Evolutionary conservation across 2,888 invertebrate genomes (phyloP), one percentile per base, ranked within the genome.

Genomic region (Lasius fuliginosus): DNA sequence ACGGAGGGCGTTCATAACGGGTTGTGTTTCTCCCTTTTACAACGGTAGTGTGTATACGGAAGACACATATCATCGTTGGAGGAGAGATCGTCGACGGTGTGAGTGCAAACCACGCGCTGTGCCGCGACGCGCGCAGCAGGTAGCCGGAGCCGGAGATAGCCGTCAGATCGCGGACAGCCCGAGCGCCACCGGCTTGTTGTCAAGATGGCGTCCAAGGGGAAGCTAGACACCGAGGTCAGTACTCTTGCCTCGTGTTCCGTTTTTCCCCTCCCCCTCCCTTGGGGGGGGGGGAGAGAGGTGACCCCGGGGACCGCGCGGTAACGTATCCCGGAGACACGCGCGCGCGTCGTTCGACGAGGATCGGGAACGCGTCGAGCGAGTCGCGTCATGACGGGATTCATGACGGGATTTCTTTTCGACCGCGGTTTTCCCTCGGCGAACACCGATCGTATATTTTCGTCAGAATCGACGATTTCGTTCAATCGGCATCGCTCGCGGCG

Each of bases 161-260:
- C 82, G 75, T 75, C 30, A 71, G 77, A 71, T 88, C 89, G 82
- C 85, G 27, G 65, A 56, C 53, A 36, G 60, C 36, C 86, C 89
- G 89, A 86, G 90, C 88, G 92, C 91, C 92, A 91, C 92, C 89
- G 89, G 79, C 60, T 91, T 92, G 93, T 93, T 94, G 94, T 91
- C 93, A 94, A 94, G 89, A 94, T 94, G 94, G 94, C 94, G 94
- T 92, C 93, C 85, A 94, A 94, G 88, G 93, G 92, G 87, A 91
- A 93, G 89, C 91, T 92, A 85, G 91, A 85, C 82, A 82, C 88
- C 67, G 94, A 94, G 93, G 94, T 94, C 87, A 93, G 90, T 90
- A 86, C 85, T 60, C 27, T 33, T 36, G 56, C 1, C 42, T 73
- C 73, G 2, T 69, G 49, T 67, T 85, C 53, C 46, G 73, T 68